phyloP scores from a whole-genome alignment of 2,888 invertebrate genomes.

The Leptarthrus brevirostris region DNA sequence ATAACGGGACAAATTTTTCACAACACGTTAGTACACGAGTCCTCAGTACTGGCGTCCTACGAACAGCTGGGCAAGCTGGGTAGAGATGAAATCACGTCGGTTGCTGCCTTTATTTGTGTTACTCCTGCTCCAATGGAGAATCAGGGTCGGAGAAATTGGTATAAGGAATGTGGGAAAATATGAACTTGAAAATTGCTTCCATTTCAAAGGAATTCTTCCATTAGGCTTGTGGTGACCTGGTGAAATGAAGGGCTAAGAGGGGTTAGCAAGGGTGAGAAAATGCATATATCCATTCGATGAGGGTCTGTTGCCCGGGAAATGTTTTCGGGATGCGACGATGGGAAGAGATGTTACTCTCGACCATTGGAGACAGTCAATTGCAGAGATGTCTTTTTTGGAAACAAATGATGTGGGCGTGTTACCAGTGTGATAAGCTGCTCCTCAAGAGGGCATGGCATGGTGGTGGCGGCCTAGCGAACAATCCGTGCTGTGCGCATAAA shows the following conservation, averaged over 20 bases:
- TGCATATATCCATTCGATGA: not conserved
- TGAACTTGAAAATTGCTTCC: not conserved
- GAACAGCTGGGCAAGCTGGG: not conserved
- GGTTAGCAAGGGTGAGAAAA: not conserved
- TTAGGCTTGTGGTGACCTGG: not conserved
- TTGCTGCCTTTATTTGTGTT: not conserved
- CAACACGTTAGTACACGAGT: not conserved
- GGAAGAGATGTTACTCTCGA: not conserved
- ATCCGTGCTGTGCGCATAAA: constrained; percentile 19
- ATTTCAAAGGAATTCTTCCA: not conserved
- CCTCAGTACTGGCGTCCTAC: constrained; percentile 3
- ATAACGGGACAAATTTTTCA: constrained; percentile 34
- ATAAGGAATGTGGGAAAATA: not conserved
- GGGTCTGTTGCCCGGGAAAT: constrained; percentile 26
- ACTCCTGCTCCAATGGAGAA: not conserved
- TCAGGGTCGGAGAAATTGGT: constrained; percentile 3
- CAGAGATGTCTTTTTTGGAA: constrained; percentile 22
- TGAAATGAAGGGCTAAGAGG: no score
- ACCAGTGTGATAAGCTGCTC: constrained; percentile 20
- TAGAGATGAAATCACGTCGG: not conserved
- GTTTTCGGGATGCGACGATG: not conserved
- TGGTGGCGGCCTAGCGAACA: constrained; percentile 23
- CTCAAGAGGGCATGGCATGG: constrained; percentile 45
- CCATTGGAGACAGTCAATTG: not conserved
- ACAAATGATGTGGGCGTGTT: constrained; percentile 48